Base-by-base conservation (phyloP, 2,113 vertebrate species). In the Cavia aperea region DNA sequence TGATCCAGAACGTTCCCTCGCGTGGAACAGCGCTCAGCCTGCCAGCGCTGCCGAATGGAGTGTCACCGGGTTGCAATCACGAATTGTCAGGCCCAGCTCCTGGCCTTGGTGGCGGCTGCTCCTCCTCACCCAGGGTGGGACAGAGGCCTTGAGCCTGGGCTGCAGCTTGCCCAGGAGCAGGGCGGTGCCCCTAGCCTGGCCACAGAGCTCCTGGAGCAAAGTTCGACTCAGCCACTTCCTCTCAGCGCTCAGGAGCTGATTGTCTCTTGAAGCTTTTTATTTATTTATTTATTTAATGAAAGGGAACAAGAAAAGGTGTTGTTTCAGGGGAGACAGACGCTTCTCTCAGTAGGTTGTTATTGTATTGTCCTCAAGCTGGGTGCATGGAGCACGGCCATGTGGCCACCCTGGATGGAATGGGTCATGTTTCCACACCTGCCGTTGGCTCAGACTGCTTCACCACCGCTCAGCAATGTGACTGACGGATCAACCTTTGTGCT, bases 311-410 rank as follows among this genome's bases (percentile, higher is more conserved):
- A 58, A 82, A 63, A 14, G 11, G 33, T 33, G 29, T 93, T 56
- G 23, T 83, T 91, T 87, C 87, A 81, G 16, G 72, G 72, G 88
- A 92, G 93, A 73, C 86, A 88, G 90, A 88, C n/a, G 10, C 63
- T 93, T 51, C 23, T 9, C 4, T 0, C 54, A 33, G 43, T n/a
- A 56, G 13, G 33, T 65, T 79, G 24, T 86, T 82, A 26, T 39
- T 68, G 46, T 82, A 26, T 39, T 68, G 46, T 73, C 89, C 62
- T 94, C 6, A 68, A 51, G n/a, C 39, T 62, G 60, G 46, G 49
- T 36, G 75, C 36, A 24, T 66, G 83, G 51, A 68, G 51, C 56
- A 84, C 81, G 81, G 70, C 46, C 9, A 13, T 3, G 16, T 14
- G 62, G 46, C 56, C 39, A 31, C 81, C 68, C 23, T 18, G 62